Evolutionary conservation across 2,888 invertebrate species (phyloP).

Genomic region (Agrochola lychnidis): DNA sequence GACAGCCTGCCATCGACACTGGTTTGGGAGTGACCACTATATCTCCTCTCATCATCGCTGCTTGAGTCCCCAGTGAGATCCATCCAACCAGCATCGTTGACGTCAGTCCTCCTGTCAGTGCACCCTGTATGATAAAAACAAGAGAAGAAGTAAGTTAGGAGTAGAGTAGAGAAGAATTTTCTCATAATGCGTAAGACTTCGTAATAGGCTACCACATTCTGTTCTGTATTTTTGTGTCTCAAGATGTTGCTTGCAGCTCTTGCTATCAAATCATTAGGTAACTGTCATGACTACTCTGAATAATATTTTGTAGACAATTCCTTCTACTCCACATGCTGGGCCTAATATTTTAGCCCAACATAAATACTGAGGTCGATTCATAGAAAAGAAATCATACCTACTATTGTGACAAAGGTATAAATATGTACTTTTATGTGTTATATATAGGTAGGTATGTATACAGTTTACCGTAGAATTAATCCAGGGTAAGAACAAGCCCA

Average conservation of each 20-base stretch:
- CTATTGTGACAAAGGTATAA: background rate
- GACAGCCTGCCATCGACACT: constrained; percentile 91
- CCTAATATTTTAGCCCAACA: background rate
- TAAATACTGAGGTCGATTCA: background rate
- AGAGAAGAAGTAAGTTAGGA: background rate
- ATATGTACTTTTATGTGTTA: background rate
- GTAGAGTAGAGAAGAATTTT: no score
- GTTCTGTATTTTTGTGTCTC: background rate
- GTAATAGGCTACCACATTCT: background rate
- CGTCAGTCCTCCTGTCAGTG: constrained; percentile 91
- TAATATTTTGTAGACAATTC: background rate
- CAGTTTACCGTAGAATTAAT: constrained; percentile 92
- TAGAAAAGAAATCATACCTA: background rate
- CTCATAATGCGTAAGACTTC: background rate
- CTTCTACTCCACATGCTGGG: background rate
- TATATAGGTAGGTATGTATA: background rate
- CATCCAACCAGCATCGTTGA: constrained; percentile 92
- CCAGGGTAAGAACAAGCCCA: constrained; percentile 93
- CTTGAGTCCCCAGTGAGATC: constrained; percentile 93
- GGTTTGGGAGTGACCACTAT: constrained; percentile 92
- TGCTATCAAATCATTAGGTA: background rate
- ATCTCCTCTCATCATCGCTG: constrained; percentile 92
- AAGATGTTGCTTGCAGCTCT: background rate
- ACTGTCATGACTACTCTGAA: background rate
- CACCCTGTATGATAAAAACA: constrained; percentile 88